phyloP scores from a whole-genome alignment of 2,888 invertebrate genomes.

The Candidula unifasciata region DNA sequence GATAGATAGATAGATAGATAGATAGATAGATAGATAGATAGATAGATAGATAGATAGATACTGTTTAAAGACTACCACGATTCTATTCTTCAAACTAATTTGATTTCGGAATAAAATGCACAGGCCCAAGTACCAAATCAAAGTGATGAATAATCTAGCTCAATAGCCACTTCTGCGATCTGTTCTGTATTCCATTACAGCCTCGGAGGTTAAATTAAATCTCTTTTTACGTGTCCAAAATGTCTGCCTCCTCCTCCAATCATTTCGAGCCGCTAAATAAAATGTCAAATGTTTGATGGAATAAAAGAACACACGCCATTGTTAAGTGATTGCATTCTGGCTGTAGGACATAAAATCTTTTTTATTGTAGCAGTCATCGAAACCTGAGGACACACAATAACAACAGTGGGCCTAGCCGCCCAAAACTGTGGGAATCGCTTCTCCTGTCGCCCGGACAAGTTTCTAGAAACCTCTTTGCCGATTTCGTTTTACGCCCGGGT shows the following conservation, averaged over 20 bases:
- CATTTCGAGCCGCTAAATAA: not conserved
- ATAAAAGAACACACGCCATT: conserved; percentile 7
- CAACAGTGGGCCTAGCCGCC: conserved; percentile 20
- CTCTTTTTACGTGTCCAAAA: not conserved
- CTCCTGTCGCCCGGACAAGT: conserved; percentile 38
- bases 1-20: too few species aligned
- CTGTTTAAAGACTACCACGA: too few species aligned
- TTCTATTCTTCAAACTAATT: too few species aligned
- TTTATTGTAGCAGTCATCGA: conserved; percentile 28
- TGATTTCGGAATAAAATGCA: too few species aligned
- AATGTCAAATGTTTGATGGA: conserved; percentile 31
- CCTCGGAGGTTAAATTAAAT: not conserved
- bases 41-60: too few species aligned
- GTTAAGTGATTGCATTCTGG: conserved; percentile 36
- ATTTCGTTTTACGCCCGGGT: conserved; percentile 21
- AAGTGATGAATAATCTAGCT: conserved; percentile 11
- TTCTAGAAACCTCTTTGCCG: conserved; percentile 42
- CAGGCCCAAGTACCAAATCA: too few species aligned
- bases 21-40: too few species aligned
- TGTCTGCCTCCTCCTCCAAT: not conserved
- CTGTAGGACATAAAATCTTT: conserved; percentile 25
- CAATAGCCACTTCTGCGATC: conserved; percentile 8
- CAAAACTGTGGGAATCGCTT: conserved; percentile 40
- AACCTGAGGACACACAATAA: conserved; percentile 39
- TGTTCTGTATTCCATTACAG: conserved; percentile 23